phyloP scores from a whole-genome alignment of 2,113 vertebrate genomes.

The Tamias sibiricus region DNA sequence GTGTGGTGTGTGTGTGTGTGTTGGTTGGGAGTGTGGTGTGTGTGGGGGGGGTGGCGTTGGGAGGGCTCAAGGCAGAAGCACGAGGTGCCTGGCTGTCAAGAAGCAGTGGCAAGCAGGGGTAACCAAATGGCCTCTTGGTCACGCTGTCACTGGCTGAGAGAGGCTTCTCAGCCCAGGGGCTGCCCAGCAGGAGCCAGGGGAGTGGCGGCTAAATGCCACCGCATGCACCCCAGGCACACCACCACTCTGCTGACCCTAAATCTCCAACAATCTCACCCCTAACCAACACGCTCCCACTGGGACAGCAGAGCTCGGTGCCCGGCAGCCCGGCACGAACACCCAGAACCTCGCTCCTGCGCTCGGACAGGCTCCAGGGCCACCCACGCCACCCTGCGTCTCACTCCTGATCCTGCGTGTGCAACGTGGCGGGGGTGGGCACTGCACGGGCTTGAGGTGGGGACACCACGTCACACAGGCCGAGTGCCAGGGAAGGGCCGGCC shows the following conservation, averaged over 20 bases:
- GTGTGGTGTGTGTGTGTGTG: too few species aligned
- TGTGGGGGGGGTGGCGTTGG: too few species aligned
- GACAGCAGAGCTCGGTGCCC: not conserved
- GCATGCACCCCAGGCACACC: too few species aligned
- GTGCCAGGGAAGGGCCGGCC: not conserved
- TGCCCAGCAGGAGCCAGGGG: not conserved
- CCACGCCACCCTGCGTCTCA: too few species aligned
- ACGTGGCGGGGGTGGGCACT: not conserved
- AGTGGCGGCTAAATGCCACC: not conserved
- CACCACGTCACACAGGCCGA: too few species aligned
- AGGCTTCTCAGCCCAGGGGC: not conserved
- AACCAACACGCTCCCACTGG: not conserved
- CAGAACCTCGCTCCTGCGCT: too few species aligned
- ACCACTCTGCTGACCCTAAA: too few species aligned
- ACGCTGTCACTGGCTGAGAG: too few species aligned
- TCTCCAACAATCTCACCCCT: not conserved
- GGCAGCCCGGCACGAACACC: not conserved
- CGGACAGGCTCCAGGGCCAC: too few species aligned
- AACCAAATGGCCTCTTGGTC: fast-evolving
- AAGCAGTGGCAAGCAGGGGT: not conserved
- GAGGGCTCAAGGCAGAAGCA: not conserved
- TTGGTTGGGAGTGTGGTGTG: too few species aligned
- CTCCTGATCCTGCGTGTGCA: not conserved
- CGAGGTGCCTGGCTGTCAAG: not conserved
- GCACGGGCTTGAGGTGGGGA: not conserved